phyloP scores from a whole-genome alignment of 1,140 invertebrate species.

The Musca domestica region DNA sequence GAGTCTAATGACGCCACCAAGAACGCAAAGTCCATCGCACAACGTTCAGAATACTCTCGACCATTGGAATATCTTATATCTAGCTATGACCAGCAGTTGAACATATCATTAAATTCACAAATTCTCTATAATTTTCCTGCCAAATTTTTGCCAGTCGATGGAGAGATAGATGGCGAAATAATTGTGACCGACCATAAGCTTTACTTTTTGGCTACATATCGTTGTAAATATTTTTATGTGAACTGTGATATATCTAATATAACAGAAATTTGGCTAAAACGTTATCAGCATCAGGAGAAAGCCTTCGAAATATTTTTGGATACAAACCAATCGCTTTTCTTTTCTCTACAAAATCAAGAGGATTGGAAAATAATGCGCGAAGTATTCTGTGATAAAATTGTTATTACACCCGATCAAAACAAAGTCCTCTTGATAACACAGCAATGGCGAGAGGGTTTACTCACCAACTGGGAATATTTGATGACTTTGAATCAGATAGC shows the following conservation, averaged over 20 bases:
- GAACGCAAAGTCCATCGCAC: neutral
- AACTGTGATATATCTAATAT: slow-evolving; percentile 73
- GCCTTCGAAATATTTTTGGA: slow-evolving; percentile 80
- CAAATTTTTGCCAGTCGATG: slow-evolving; percentile 57
- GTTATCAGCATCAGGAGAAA: slow-evolving; percentile 76
- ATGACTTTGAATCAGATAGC: slow-evolving; percentile 82
- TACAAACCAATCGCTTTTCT: slow-evolving; percentile 72
- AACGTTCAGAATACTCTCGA: slow-evolving; percentile 34
- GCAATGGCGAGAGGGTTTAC: slow-evolving; percentile 74
- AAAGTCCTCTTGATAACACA: slow-evolving; percentile 51
- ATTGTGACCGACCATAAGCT: slow-evolving; percentile 51
- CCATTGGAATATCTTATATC: slow-evolving; percentile 49
- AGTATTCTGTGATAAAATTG: slow-evolving; percentile 53
- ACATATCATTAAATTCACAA: slow-evolving; percentile 52
- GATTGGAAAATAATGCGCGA: slow-evolving; percentile 65
- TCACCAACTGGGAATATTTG: slow-evolving; percentile 94
- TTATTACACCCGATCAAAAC: slow-evolving; percentile 38
- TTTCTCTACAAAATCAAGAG: slow-evolving; percentile 69
- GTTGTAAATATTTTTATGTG: slow-evolving; percentile 53
- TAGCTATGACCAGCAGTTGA: slow-evolving; percentile 51
- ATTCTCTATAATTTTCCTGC: slow-evolving; percentile 51
- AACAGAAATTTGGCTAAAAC: slow-evolving; percentile 69
- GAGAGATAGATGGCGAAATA: slow-evolving; percentile 57
- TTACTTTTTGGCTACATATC: slow-evolving; percentile 51
- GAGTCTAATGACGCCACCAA: slow-evolving; percentile 27